Conservation (phyloP, 2,113 vertebrate species). For the Candoia aspera region DNA sequence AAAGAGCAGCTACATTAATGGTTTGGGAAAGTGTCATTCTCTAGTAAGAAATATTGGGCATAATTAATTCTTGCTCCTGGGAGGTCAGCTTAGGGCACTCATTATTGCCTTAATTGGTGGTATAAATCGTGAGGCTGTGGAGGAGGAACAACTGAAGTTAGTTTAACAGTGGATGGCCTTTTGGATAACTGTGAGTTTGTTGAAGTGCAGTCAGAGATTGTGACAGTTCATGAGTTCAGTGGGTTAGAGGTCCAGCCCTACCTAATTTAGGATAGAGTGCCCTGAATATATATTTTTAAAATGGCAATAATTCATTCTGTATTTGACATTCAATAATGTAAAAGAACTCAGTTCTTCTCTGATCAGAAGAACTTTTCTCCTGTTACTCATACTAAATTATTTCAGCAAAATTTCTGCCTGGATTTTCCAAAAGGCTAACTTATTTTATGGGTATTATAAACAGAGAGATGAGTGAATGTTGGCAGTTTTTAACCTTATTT, state of each 20-base stretch:
- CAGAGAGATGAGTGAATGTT: slow-evolving; percentile 63
- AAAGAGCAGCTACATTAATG: slow-evolving; percentile 56
- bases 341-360: slow-evolving; percentile 55
- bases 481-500: too few species aligned
- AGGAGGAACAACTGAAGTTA: slow-evolving; percentile 60
- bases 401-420: slow-evolving; percentile 74
- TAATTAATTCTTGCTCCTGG: slow-evolving; percentile 82
- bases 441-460: slow-evolving; percentile 69
- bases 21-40: slow-evolving; percentile 75
- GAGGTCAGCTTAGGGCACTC: slow-evolving; percentile 79
- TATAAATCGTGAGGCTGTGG: slow-evolving; percentile 77
- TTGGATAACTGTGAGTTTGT: slow-evolving; percentile 45
- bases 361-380: slow-evolving; percentile 69
- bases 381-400: slow-evolving; percentile 75
- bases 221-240: slow-evolving; percentile 66
- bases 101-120: slow-evolving; percentile 81
- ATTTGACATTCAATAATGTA: slow-evolving; percentile 65
- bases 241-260: slow-evolving; percentile 62
- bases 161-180: slow-evolving; percentile 64
- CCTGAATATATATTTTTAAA: slow-evolving; percentile 61
- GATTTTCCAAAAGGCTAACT: slow-evolving; percentile 71
- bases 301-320: slow-evolving; percentile 56
- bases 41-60: slow-evolving; percentile 78
- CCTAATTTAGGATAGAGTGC: slow-evolving; percentile 65
- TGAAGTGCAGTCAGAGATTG: slow-evolving; percentile 33